Conservation (phyloP, 2,888 invertebrate genomes). For the Eupithecia vulgata region DNA sequence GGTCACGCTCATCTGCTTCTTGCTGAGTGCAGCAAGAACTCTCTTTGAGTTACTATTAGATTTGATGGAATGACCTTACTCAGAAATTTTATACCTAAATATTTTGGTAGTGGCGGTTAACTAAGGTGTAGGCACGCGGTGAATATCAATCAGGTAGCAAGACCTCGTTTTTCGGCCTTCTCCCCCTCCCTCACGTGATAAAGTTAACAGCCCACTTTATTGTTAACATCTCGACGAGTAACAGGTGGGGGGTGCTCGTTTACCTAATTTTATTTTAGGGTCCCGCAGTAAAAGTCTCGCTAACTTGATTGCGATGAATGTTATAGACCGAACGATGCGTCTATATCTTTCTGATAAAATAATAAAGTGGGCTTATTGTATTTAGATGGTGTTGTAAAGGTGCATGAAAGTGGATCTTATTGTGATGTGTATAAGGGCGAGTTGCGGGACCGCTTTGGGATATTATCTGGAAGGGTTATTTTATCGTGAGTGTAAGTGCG, state of each 20-base stretch:
- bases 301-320: slow-evolving; percentile 51
- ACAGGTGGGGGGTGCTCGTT: slow-evolving; percentile 56
- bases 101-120: neutral
- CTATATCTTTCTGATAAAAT: slow-evolving; percentile 33
- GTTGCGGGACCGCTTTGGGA: slow-evolving; percentile 3
- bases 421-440: neutral
- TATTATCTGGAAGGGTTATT: slow-evolving; percentile 14
- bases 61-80: neutral
- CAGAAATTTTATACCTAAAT: too few relatives aligned
- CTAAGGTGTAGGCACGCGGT: neutral
- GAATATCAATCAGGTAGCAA: neutral
- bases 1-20: neutral
- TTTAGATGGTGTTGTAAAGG: slow-evolving; percentile 36
- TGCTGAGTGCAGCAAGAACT: too few relatives aligned
- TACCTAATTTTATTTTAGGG: slow-evolving; percentile 60
- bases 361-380: slow-evolving; percentile 35
- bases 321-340: slow-evolving; percentile 39
- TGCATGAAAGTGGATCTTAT: slow-evolving; percentile 20
- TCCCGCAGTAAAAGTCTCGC: slow-evolving; percentile 47
- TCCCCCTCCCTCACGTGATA: slow-evolving; percentile 12
- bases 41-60: neutral
- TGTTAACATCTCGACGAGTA: slow-evolving; percentile 42
- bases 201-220: slow-evolving; percentile 29
- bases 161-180: neutral
- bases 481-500: neutral